These are phyloP conservation scores for Merluccius polli DNA, from an alignment of 2,797 vertebrate species.

Conservation along the genomic window DNA sequence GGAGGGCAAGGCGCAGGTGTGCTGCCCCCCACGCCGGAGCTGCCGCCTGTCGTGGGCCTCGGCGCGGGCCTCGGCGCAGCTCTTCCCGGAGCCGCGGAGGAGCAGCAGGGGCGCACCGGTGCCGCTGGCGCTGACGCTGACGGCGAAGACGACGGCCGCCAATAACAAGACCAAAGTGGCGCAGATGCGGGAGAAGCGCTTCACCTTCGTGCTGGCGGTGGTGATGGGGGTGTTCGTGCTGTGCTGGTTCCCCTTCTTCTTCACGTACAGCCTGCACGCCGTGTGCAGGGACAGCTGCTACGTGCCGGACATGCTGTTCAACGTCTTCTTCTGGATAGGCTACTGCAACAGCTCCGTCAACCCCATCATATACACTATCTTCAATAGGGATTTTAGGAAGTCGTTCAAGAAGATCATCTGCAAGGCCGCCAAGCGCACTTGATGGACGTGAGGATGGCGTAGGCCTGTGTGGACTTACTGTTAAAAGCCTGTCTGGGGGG, in stretches of 20 bases:
- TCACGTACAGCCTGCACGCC: conserved; percentile 78
- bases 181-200: conserved; percentile 80
- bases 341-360: conserved; percentile 84
- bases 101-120: conserved; percentile 32
- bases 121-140: too few relatives aligned
- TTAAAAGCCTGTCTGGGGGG: too few relatives aligned
- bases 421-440: conserved; percentile 63
- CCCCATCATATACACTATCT: conserved; percentile 81
- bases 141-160: too few relatives aligned
- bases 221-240: conserved; percentile 82
- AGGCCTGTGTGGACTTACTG: too few relatives aligned
- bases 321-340: conserved; percentile 82
- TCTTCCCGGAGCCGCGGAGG: conserved; percentile 65
- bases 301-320: conserved; percentile 74
- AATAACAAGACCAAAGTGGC: conserved; percentile 79
- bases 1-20: conserved; percentile 58
- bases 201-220: conserved; percentile 79
- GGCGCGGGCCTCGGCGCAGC: conserved; percentile 61
- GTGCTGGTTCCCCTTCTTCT: conserved; percentile 84
- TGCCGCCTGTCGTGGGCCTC: conserved; percentile 75
- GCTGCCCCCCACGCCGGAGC: conserved; percentile 69
- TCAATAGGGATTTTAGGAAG: conserved; percentile 81
- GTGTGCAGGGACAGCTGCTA: conserved; percentile 75
- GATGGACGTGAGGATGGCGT: conserved; percentile 21
- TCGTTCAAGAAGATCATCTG: conserved; percentile 81